Evolutionary conservation across 2,113 vertebrate genomes (phyloP), one percentile per base, ranked within the genome.

Genomic region (Callipepla squamata): DNA sequence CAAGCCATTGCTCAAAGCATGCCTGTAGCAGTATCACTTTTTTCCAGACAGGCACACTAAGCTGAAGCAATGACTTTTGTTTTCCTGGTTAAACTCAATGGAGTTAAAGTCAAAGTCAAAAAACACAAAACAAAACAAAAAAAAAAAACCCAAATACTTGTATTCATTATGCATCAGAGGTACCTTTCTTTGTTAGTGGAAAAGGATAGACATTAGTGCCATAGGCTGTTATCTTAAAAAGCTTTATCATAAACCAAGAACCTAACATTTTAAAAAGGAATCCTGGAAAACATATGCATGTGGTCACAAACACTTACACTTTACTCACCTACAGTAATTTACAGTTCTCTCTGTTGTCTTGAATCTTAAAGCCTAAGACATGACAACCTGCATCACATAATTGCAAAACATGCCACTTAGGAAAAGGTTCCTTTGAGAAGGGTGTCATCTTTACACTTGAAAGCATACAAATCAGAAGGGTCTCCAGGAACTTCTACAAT

Each of bases 41-140:
- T 79, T 95, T 85, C 69, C 34, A 81, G 58, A 70, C 34, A 89
- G 40, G 69, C 80, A 86, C 45, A 81, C 57, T 66, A 89, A 81
- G 83, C 90, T 94, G 74, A 92, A 90, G 76, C 92, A 96, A 79
- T 81, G 87, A 88, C 74, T 92, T 93, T 95, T 84, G 80, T 89
- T 95, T 95, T 89, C 55, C 79, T 89, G 87, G 62, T 85, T 95
- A 95, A 95, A 97, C 70, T 86, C 87, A 89, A 91, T 14, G 40
- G 84, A 86, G 80, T 95, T 96, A 92, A 94, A 93, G 84, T 91
- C 87, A 97, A 96, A 97, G 93, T 94, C 80, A 93, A 96, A 96
- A 93, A 55, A 90, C 40, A 40, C 80, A 93, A 96, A 96, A 93
- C 34, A 55, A 90, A 40, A 9, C 40, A 40, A 11, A 40, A 8